Conservation (phyloP, 1,140 invertebrate genomes). For the Theocolax elegans region DNA sequence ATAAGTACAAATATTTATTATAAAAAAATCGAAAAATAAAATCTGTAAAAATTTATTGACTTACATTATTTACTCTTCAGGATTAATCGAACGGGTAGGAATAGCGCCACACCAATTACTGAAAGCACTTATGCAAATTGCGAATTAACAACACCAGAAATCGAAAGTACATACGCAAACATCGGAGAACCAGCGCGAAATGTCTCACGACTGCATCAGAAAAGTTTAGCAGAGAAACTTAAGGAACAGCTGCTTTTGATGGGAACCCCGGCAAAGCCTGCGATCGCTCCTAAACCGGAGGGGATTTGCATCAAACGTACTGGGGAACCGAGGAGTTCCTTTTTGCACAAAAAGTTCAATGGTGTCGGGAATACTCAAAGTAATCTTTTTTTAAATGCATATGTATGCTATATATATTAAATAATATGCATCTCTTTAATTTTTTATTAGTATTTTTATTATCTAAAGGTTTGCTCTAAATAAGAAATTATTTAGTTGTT, state of each 20-base stretch:
- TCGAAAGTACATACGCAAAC: conserved; percentile 56
- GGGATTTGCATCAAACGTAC: not conserved
- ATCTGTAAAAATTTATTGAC: no score
- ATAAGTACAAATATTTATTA: no score
- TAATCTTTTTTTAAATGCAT: conserved; percentile 33
- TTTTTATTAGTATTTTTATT: no score
- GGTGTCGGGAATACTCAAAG: conserved; percentile 35
- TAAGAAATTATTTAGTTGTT: no score
- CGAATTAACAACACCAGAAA: conserved; percentile 22
- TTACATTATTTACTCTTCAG: no score
- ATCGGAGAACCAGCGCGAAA: conserved; percentile 37
- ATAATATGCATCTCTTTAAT: no score
- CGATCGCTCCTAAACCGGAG: conserved; percentile 45
- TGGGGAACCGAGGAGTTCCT: conserved; percentile 51
- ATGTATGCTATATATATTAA: no score
- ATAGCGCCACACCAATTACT: not conserved
- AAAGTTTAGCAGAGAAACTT: conserved; percentile 51
- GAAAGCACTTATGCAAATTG: conserved; percentile 57
- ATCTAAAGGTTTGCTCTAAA: no score
- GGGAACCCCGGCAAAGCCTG: conserved; percentile 46
- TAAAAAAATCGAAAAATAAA: no score
- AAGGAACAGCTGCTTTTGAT: conserved; percentile 50
- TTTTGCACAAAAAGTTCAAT: conserved; percentile 49
- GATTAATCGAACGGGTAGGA: no score
- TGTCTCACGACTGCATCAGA: conserved; percentile 45